Conservation (phyloP, 2,888 invertebrate genomes). For the Tiliacea aurago region DNA sequence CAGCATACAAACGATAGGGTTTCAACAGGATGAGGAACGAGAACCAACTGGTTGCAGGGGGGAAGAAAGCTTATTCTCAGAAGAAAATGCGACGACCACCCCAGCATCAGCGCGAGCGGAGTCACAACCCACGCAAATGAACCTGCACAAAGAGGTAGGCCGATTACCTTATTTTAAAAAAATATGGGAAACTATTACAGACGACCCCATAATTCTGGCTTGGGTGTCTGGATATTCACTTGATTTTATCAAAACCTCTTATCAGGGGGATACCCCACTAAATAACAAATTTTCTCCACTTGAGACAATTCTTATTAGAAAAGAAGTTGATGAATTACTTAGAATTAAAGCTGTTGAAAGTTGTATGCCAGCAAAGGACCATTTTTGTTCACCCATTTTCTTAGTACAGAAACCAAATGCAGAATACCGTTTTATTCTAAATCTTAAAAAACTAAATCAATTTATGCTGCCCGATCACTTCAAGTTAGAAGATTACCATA, state of each 20-base stretch:
- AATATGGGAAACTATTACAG: no score
- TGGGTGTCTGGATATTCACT: no score
- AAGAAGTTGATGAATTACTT: slow-evolving; percentile 12
- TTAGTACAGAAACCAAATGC: slow-evolving; percentile 12
- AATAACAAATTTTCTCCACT: no score
- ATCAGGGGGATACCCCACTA: no score
- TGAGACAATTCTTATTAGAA: slow-evolving; percentile 11
- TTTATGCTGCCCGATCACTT: slow-evolving; percentile 9
- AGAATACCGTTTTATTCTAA: slow-evolving; percentile 13
- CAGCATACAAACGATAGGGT: neutral
- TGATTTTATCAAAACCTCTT: no score
- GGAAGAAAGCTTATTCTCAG: no score
- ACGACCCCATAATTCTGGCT: no score
- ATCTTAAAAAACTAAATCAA: slow-evolving; percentile 14
- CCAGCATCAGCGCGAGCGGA: no score
- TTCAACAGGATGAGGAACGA: slow-evolving; percentile 12
- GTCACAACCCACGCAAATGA: no score
- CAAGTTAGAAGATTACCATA: slow-evolving; percentile 12
- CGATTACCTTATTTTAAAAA: no score
- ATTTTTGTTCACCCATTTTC: slow-evolving; percentile 16
- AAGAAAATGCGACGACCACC: no score
- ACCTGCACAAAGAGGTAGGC: no score
- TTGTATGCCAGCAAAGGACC: slow-evolving; percentile 10
- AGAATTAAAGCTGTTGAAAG: slow-evolving; percentile 11
- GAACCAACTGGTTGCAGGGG: slow-evolving; percentile 4